Base-by-base conservation (phyloP, 2,888 invertebrate species). In the Drosophila mimetica region DNA sequence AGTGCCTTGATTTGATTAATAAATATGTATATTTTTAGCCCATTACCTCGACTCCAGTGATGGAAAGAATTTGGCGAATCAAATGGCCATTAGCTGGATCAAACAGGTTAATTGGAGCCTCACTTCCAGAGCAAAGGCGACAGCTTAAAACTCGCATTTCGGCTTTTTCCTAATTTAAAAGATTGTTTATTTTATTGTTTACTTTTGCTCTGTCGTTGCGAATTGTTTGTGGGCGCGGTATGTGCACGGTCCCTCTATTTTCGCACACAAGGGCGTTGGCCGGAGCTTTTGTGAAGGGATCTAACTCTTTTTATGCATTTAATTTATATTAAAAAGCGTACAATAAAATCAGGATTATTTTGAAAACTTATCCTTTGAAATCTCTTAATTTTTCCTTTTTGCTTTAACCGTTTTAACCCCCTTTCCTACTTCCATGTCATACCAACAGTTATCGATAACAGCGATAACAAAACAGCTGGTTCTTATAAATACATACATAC, bases 21-120 rank as follows among this genome's bases (percentile, higher is more conserved):
- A 13, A 36, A 9, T 41, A 11, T 5, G 13, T 36, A 11, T 34
- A 16, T 25, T 18, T 25, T 1, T 22, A 4, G 9, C 4, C 9
- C 6, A 2, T 14, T 54, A 77, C 81, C 77, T 71, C 25, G 5
- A 80, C 22, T 16, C 77, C 61, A 2, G 61, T 80, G 1, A 71
- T 47, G 22, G 61, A 80, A 14, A 41, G 42, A 22, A 77, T 65
- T 53, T 77, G 71, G 0, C 32, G 34, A 16, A 65, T 16, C 11
- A 80, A 9, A 7, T 77, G 58, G 0, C 41, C 11, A 30, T 80
- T 77, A 11, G 37, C 20, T 0, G 44, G 25, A 5, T 34, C 41
- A 20, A 77, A 80, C 1, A 77, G 34, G 2, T 80, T 54, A 2
- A 63, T 14, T 16, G 47, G 9, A 1, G 28, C 18, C 11, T 54